Conservation (phyloP, 2,888 invertebrate species). For the Parthenolecanium corni region DNA sequence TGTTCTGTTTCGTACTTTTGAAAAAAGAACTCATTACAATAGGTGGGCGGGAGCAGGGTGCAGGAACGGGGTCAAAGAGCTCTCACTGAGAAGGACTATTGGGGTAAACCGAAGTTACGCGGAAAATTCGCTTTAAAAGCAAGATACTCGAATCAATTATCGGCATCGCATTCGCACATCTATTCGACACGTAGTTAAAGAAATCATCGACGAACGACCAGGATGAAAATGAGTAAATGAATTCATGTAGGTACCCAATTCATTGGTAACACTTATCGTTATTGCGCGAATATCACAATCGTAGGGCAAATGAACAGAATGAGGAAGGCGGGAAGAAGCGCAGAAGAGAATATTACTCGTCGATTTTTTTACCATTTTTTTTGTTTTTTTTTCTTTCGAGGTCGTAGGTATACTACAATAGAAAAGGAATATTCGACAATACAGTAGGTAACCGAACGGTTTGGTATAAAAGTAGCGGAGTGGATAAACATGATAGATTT, state of each 20-base stretch:
- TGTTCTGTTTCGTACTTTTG: background rate
- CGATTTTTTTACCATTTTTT: background rate
- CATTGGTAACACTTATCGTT: background rate
- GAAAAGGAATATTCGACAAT: background rate
- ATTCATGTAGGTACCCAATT: background rate
- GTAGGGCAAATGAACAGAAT: too few relatives aligned
- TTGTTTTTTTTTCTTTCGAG: too few relatives aligned
- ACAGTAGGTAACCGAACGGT: background rate
- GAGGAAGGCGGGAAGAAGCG: too few relatives aligned
- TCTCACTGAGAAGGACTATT: too few relatives aligned
- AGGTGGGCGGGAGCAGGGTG: too few relatives aligned
- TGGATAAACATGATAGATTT: slow-evolving; percentile 35
- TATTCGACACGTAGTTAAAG: background rate
- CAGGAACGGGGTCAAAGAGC: too few relatives aligned
- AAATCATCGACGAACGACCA: background rate
- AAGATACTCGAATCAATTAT: background rate
- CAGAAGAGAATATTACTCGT: background rate
- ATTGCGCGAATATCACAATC: background rate
- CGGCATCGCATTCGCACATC: background rate
- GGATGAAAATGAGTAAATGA: background rate
- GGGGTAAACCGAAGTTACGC: background rate
- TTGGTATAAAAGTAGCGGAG: background rate
- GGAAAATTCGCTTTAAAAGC: background rate
- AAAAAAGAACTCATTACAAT: background rate
- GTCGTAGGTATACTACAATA: background rate